These are phyloP conservation scores for Ptilodon capucinus DNA, from an alignment of 2,888 invertebrate genomes.

Conservation along the genomic window DNA sequence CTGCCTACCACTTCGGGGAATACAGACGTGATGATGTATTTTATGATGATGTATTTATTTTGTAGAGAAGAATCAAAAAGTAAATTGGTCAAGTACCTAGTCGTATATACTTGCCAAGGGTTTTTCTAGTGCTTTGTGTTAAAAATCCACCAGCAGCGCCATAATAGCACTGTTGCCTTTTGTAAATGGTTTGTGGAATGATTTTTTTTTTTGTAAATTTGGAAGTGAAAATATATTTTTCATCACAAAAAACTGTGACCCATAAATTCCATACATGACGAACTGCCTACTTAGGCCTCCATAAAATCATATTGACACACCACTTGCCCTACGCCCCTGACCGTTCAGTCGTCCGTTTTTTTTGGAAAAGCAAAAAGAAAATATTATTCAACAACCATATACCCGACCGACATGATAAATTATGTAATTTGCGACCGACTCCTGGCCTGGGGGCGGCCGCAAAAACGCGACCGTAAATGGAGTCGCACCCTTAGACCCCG, in stretches of 20 bases:
- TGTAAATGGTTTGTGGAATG: no score
- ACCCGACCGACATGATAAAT: constrained; percentile 61
- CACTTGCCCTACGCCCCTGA: constrained; percentile 28
- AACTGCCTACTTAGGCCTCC: constrained; percentile 13
- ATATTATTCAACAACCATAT: constrained; percentile 51
- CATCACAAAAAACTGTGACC: neutral
- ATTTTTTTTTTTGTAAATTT: no score
- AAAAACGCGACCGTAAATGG: constrained; percentile 29
- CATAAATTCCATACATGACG: neutral
- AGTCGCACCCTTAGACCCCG: constrained; percentile 22
- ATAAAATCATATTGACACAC: constrained; percentile 40
- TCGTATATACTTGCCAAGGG: no score
- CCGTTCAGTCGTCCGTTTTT: constrained; percentile 29
- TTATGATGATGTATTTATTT: no score
- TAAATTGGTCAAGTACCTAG: no score
- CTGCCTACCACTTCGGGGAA: no score
- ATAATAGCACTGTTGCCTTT: no score
- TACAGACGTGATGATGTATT: no score
- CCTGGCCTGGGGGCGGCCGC: constrained; percentile 22
- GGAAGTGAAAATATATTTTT: no score
- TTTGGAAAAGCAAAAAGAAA: constrained; percentile 35
- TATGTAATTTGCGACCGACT: constrained; percentile 61
- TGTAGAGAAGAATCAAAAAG: no score
- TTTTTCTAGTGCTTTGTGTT: no score
- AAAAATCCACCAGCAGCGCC: no score